Percentiles rank a stretch among this genome's conserved stretches.
Conservation (phyloP, 2,888 invertebrate genomes). For the Melanotus villosus region DNA sequence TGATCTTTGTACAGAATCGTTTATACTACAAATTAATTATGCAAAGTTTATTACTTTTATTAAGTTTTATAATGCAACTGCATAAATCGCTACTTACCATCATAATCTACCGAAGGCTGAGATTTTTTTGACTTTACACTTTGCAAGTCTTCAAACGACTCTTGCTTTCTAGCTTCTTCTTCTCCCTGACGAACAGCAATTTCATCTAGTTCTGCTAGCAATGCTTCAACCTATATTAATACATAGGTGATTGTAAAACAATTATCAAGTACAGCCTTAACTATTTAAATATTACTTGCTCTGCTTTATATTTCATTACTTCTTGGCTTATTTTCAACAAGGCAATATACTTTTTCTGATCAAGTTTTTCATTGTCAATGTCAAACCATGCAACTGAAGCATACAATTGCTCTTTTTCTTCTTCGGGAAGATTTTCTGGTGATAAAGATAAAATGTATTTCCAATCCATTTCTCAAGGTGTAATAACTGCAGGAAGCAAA, state of each 20-base stretch:
- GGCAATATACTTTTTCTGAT: constrained; percentile 71
- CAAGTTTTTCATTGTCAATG: constrained; percentile 72
- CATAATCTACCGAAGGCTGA: constrained; percentile 57
- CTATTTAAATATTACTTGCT: constrained; percentile 71
- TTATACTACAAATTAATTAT: no score
- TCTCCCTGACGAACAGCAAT: constrained; percentile 68
- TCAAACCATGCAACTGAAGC: constrained; percentile 76
- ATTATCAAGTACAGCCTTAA: constrained; percentile 1
- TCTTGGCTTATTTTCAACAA: constrained; percentile 77
- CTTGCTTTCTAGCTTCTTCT: constrained; percentile 64
- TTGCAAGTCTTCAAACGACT: constrained; percentile 62
- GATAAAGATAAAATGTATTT: constrained; percentile 72
- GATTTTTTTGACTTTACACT: constrained; percentile 62
- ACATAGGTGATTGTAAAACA: neutral
- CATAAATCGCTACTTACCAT: constrained; percentile 71
- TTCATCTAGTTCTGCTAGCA: constrained; percentile 71
- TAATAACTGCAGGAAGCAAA: neutral
- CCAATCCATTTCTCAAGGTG: constrained; percentile 70
- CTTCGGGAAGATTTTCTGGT: constrained; percentile 72
- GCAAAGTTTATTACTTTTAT: no score
- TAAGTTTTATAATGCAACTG: no score
- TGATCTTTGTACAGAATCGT: no score
- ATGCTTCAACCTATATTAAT: constrained; percentile 68
- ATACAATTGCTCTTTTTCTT: constrained; percentile 76
- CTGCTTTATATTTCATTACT: constrained; percentile 77